Evolutionary conservation across 2,888 invertebrate species (phyloP).

Genomic region (Macropis europaea): DNA sequence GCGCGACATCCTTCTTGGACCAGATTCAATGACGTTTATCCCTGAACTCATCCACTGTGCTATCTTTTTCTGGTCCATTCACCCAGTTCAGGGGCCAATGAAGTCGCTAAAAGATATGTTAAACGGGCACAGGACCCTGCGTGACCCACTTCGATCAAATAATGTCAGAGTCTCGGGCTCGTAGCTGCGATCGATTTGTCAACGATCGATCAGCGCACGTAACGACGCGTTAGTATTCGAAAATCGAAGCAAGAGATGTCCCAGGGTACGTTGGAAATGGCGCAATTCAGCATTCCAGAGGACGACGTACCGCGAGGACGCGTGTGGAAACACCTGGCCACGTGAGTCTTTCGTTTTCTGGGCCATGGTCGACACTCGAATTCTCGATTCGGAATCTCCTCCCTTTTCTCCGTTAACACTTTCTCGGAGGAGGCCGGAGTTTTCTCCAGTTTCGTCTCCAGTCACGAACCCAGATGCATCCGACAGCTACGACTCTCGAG

Average conservation of each 20-base stretch:
- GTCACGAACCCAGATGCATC: background rate
- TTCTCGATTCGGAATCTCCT: conserved; percentile 6
- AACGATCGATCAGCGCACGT: conserved; percentile 46
- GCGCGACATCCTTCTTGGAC: no score
- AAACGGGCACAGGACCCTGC: no score
- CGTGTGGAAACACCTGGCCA: conserved; percentile 58
- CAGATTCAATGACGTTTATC: no score
- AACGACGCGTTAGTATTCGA: conserved; percentile 70
- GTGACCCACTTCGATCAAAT: no score
- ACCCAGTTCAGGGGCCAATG: no score
- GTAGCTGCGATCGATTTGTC: conserved; percentile 24
- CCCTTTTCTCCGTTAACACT: background rate
- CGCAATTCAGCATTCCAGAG: conserved; percentile 57
- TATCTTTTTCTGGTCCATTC: no score
- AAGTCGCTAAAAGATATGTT: no score
- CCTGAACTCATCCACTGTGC: no score
- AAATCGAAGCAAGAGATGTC: conserved; percentile 63
- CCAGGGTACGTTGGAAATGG: conserved; percentile 35
- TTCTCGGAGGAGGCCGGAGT: background rate
- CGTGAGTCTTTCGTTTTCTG: conserved; percentile 60
- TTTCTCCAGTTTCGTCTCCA: background rate
- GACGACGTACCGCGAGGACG: conserved; percentile 56
- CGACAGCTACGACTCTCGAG: no score
- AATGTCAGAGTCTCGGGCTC: no score
- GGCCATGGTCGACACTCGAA: conserved; percentile 69